Conservation (phyloP, 2,888 invertebrate genomes). For the Thera britannica region DNA sequence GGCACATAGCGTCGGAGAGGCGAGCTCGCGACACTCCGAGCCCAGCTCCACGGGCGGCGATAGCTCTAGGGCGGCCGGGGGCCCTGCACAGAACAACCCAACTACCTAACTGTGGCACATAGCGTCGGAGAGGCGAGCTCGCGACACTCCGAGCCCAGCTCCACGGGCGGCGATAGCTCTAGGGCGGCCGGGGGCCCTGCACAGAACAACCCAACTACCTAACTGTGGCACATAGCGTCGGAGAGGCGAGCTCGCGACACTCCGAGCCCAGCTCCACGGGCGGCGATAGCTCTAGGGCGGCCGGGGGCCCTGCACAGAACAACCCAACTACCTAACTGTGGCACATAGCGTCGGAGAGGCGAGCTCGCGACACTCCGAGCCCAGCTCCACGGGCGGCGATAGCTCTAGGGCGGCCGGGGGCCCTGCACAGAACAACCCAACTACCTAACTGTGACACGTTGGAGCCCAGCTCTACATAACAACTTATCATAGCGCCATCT, state of each 20-base stretch:
- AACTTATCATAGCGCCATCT: neutral
- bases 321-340: neutral
- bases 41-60: constrained; percentile 73
- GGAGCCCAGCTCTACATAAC: constrained; percentile 69
- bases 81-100: constrained; percentile 16
- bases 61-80: constrained; percentile 46
- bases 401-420: constrained; percentile 46
- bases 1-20: constrained; percentile 51
- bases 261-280: constrained; percentile 75
- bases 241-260: constrained; percentile 68
- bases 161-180: constrained; percentile 67
- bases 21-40: constrained; percentile 72
- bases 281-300: constrained; percentile 55
- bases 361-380: constrained; percentile 75
- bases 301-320: constrained; percentile 14
- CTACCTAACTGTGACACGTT: too few species aligned
- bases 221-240: too few species aligned
- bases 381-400: constrained; percentile 70
- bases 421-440: constrained; percentile 14
- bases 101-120: neutral
- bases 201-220: constrained; percentile 4
- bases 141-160: constrained; percentile 74
- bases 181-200: constrained; percentile 23
- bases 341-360: constrained; percentile 56
- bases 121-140: constrained; percentile 65